Base-by-base conservation (phyloP, 2,888 invertebrate species). In the Argyra leucocephala region DNA sequence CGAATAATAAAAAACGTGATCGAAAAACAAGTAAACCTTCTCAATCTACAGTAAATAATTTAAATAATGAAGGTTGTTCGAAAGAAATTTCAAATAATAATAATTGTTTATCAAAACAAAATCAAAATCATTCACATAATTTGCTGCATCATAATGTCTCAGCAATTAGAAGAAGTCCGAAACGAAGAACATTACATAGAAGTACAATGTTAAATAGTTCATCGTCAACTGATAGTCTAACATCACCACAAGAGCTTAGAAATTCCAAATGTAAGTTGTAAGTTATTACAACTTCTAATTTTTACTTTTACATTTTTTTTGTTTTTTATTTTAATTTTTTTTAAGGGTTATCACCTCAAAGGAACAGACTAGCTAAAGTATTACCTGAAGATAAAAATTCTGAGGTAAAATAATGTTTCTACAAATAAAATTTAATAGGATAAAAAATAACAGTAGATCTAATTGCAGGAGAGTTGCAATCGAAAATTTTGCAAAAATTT, bases 51-150 rank as follows among this genome's bases (percentile, higher is more conserved):
- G 71, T 73, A 15, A 74, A 73, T 22, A 74, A 74, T 31, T 72
- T 72, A 59, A 83, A 86, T 70, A 83, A 86, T 70, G 76, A 88
- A 66, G 88, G 88, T 79, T 83, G 88, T 62, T 83, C 84, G 10
- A 76, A 75, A 22, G 83, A 83, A 72, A 73, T 73, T 57, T 66
- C 67, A 1, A 68, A 68, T 60, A 72, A 71, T 31, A 63, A 65
- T 7, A 74, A 74, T 63, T 68, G 69, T 5, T 74, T 73, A 66
- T 73, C 72, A 37, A 75, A 74, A 66, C 74, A 74, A 67, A 73
- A 73, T 68, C 69, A 71, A 63, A 2, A 12, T 21, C 70, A 71
- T 66, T 66, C 67, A 1, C 71, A 73, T 68, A 72, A 74, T 67
- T 66, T 64, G 48, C 67, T 64, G 48, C 67, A 68, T 63, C 75